Evolutionary conservation across 2,888 invertebrate genomes (phyloP).

Genomic region (Entomobrya multifasciata): DNA sequence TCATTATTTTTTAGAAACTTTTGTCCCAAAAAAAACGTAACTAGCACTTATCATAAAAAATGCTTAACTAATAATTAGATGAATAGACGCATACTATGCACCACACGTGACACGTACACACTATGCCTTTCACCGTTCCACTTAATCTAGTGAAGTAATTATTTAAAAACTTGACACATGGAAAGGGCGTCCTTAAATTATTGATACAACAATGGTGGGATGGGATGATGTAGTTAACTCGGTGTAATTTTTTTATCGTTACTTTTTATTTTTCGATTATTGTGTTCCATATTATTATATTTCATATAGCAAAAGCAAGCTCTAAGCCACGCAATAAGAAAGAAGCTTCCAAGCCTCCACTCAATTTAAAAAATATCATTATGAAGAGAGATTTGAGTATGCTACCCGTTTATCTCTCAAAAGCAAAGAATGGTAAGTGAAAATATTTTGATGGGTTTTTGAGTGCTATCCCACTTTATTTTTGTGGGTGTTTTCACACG

Average conservation of each 20-base stretch:
- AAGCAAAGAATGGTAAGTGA: constrained; percentile 78
- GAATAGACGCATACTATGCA: too few relatives aligned
- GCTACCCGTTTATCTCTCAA: constrained; percentile 75
- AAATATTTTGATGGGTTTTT: not conserved
- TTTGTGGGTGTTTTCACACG: not conserved
- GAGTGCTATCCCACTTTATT: constrained; percentile 1
- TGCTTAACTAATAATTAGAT: too few relatives aligned
- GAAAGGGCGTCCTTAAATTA: not conserved
- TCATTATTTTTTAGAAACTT: too few relatives aligned
- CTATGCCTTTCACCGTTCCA: too few relatives aligned
- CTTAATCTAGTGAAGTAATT: too few relatives aligned
- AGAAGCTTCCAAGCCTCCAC: constrained; percentile 68
- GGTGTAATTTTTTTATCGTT: too few relatives aligned
- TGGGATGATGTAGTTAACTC: too few relatives aligned
- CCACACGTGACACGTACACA: constrained; percentile 1
- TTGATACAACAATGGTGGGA: too few relatives aligned
- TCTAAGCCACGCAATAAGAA: constrained; percentile 60
- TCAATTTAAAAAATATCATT: constrained; percentile 69
- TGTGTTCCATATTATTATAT: constrained; percentile 33
- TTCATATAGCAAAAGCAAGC: constrained; percentile 51
- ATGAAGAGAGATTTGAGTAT: constrained; percentile 77
- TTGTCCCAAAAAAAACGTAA: too few relatives aligned
- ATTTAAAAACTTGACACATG: not conserved
- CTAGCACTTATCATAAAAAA: too few relatives aligned
- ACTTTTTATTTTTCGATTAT: not conserved